Percentiles rank a stretch among this genome's conserved stretches.
These are phyloP conservation scores for Hyperoplus immaculatus DNA, from an alignment of 2,797 vertebrate species.

Conservation along the genomic window DNA sequence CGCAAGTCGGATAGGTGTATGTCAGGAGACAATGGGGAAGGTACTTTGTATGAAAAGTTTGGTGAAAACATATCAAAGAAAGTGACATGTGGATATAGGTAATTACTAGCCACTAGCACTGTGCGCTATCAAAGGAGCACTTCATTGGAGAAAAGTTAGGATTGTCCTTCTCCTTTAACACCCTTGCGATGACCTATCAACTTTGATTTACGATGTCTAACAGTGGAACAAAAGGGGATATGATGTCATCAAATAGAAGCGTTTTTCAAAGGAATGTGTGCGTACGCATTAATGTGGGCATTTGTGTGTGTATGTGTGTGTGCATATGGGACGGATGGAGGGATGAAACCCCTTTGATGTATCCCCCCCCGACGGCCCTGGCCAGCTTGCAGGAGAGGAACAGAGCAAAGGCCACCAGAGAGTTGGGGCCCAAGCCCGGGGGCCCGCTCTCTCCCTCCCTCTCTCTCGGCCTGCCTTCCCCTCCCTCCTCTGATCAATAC, in stretches of 20 bases:
- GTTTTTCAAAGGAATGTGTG: conserved; percentile 76
- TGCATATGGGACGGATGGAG: conserved; percentile 60
- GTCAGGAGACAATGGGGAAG: conserved; percentile 3
- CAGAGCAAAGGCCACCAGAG: conserved; percentile 79
- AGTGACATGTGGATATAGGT: conserved; percentile 8
- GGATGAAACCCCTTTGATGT: conserved; percentile 81
- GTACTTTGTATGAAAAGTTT: neutral
- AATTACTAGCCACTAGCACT: conserved; percentile 10
- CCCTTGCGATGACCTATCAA: conserved; percentile 51
- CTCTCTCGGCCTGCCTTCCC: conserved; percentile 59
- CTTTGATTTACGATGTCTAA: conserved; percentile 70
- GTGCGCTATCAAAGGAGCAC: neutral
- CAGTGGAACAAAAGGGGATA: conserved; percentile 67
- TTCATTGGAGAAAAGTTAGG: conserved; percentile 10
- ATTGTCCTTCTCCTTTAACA: conserved; percentile 43
- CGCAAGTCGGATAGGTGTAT: neutral
- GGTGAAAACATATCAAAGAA: conserved; percentile 14
- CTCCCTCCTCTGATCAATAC: conserved; percentile 83
- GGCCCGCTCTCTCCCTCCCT: conserved; percentile 66
- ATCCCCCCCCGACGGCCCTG: conserved; percentile 67
- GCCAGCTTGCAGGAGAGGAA: conserved; percentile 77
- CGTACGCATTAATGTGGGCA: conserved; percentile 60
- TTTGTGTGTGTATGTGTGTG: conserved; percentile 66
- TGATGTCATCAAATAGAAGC: conserved; percentile 83
- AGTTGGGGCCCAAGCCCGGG: conserved; percentile 69